phyloP scores from a whole-genome alignment of 2,888 invertebrate genomes.

The Eremobia ochroleuca region DNA sequence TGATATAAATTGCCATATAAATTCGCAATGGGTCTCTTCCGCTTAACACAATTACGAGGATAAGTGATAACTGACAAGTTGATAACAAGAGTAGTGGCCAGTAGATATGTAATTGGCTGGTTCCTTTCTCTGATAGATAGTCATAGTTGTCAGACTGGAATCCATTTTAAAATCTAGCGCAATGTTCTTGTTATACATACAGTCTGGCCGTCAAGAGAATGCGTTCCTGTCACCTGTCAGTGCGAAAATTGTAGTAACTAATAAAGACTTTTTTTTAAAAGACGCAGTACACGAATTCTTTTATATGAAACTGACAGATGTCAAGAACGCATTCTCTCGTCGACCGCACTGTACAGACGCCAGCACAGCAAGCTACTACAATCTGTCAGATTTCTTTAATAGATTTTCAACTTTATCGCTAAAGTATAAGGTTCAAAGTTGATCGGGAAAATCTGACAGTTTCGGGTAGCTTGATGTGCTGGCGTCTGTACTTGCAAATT shows the following conservation, averaged over 20 bases:
- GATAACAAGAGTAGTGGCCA: slow-evolving; percentile 23
- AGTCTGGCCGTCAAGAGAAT: not conserved
- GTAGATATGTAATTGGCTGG: slow-evolving; percentile 10
- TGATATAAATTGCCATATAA: slow-evolving; percentile 22
- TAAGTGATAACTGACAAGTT: slow-evolving; percentile 43
- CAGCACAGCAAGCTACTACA: too few species aligned
- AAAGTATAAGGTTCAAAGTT: too few species aligned
- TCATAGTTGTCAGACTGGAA: not conserved
- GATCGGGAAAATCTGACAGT: too few species aligned
- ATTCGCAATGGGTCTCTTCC: slow-evolving; percentile 40
- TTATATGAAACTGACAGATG: not conserved
- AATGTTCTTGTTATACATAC: not conserved
- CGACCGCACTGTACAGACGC: not conserved
- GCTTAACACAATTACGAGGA: slow-evolving; percentile 27
- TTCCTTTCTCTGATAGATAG: slow-evolving; percentile 8
- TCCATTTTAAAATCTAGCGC: not conserved
- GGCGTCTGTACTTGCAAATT: not conserved
- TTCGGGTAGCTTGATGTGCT: too few species aligned
- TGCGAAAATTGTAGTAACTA: not conserved
- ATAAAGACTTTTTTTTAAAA: not conserved
- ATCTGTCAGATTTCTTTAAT: too few species aligned
- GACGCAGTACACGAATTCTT: too few species aligned
- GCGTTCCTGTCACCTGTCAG: not conserved
- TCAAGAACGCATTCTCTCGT: not conserved
- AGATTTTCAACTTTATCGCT: too few species aligned